These are phyloP conservation scores for Glandiceps talaboti DNA, from an alignment of 53 echinoderm and acorn worm species.

Conservation along the genomic window DNA sequence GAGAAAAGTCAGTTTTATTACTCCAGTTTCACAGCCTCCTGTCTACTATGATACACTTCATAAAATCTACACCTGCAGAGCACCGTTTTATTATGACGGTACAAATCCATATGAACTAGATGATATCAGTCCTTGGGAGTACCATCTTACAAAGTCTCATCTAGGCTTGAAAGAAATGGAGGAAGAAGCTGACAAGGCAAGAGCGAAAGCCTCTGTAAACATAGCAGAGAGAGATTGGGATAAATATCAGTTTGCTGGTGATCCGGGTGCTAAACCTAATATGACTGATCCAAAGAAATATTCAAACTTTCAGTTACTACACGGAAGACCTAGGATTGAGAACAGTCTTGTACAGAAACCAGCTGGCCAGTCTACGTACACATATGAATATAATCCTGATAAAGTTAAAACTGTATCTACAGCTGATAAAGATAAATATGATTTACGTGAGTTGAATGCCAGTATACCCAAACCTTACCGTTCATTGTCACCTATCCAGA, in stretches of 20 bases:
- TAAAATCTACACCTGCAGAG: conserved; percentile 82
- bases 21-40: conserved; percentile 57
- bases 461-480: conserved; percentile 62
- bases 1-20: conserved; percentile 79
- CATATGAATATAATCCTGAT: conserved; percentile 79
- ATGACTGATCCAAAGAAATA: conserved; percentile 50
- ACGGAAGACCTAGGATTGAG: conserved; percentile 36
- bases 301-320: conserved; percentile 40
- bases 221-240: conserved; percentile 17
- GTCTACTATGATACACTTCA: conserved; percentile 94
- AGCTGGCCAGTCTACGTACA: conserved; percentile 69
- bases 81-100: conserved; percentile 91
- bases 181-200: conserved; percentile 33
- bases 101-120: conserved; percentile 95
- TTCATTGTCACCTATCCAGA: conserved; percentile 8
- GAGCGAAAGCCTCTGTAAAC: neutral
- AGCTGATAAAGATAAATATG: conserved; percentile 29
- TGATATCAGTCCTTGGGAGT: conserved; percentile 84
- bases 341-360: conserved; percentile 54
- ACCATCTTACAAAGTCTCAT: conserved; percentile 73
- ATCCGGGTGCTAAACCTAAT: conserved; percentile 74
- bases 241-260: conserved; percentile 67
- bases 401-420: conserved; percentile 58
- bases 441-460: conserved; percentile 40
- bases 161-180: conserved; percentile 47